Evolutionary conservation across 2,888 invertebrate species (phyloP).

Genomic region (Patella pellucida): DNA sequence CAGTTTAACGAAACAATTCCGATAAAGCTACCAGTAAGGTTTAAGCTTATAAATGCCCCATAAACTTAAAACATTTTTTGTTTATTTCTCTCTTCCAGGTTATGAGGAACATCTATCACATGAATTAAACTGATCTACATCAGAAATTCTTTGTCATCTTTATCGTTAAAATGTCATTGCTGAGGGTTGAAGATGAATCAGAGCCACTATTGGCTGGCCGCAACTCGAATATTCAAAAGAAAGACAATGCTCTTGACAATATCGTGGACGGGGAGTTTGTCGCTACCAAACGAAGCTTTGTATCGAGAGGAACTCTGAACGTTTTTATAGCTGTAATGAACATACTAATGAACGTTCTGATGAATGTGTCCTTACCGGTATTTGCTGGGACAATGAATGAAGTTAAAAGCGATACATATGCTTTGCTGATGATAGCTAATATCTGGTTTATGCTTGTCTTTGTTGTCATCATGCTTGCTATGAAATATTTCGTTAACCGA

Average conservation of each 20-base stretch:
- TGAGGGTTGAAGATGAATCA: neutral
- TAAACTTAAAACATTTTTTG: neutral
- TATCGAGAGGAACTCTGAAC: conserved; percentile 30
- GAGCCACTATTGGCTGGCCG: neutral
- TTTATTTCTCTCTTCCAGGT: neutral
- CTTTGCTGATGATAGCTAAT: conserved; percentile 36
- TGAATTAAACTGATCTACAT: no score
- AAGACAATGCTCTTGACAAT: neutral
- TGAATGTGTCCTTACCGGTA: conserved; percentile 45
- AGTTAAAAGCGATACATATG: conserved; percentile 41
- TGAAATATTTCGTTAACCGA: conserved; percentile 32
- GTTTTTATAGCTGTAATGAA: conserved; percentile 34
- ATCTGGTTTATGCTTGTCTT: conserved; percentile 40
- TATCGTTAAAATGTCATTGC: neutral
- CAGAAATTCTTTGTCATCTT: no score
- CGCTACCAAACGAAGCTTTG: neutral
- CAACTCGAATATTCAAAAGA: neutral
- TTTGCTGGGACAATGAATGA: conserved; percentile 44
- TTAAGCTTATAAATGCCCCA: no score
- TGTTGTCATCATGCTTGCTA: conserved; percentile 31
- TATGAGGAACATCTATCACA: neutral
- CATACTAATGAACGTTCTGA: conserved; percentile 41
- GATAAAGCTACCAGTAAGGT: no score
- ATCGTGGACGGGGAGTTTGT: neutral
- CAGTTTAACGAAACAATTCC: no score